A percentile compares a stretch with the other conserved stretches of the same genome.
Evolutionary conservation across 2,797 vertebrate species (phyloP).

Genomic region (Sebastes minor): DNA sequence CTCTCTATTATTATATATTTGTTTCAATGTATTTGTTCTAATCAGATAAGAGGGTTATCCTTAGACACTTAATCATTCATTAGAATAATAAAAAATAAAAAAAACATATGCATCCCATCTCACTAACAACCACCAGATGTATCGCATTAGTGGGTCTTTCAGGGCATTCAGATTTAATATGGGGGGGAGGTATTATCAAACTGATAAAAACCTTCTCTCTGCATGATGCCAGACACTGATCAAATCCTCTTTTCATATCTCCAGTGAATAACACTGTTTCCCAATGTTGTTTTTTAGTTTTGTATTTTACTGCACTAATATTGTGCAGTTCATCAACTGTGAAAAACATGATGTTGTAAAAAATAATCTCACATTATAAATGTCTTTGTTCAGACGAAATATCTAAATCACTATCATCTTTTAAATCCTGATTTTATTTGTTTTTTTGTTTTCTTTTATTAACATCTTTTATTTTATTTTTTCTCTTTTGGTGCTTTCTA

Average conservation of each 20-base stretch:
- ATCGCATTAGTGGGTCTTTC: slow-evolving; percentile 69
- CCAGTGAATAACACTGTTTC: slow-evolving; percentile 44
- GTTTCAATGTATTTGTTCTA: slow-evolving; percentile 18
- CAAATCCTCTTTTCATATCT: slow-evolving; percentile 66
- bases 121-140: slow-evolving; percentile 76
- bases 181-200: slow-evolving; percentile 59
- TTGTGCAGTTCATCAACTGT: background rate
- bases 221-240: slow-evolving; percentile 51
- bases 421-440: background rate
- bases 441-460: background rate
- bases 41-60: slow-evolving; percentile 78
- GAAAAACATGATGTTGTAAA: slow-evolving; percentile 10
- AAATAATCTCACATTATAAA: background rate
- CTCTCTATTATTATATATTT: background rate
- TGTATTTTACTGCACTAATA: slow-evolving; percentile 6
- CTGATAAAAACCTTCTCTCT: slow-evolving; percentile 48
- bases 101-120: slow-evolving; percentile 68
- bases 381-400: background rate
- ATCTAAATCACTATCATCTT: background rate
- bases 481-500: background rate
- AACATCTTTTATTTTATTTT: background rate
- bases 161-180: slow-evolving; percentile 63
- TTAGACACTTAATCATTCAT: slow-evolving; percentile 73
- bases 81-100: slow-evolving; percentile 55
- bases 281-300: slow-evolving; percentile 4